Conservation (phyloP, 2,113 vertebrate species). For the Turnix velox region DNA sequence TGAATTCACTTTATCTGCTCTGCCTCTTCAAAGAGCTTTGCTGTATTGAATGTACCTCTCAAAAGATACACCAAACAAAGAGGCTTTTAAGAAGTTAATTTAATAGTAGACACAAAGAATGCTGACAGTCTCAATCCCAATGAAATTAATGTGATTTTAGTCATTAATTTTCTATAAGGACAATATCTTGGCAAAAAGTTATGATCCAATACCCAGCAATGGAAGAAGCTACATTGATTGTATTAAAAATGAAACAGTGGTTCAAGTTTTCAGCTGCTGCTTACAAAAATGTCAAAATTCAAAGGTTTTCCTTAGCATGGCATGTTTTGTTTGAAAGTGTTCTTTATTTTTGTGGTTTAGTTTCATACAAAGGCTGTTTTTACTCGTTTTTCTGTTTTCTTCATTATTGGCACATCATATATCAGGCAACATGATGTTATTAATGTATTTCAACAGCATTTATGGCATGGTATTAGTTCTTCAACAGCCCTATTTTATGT, state of each 20-base stretch:
- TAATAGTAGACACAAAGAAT: background rate
- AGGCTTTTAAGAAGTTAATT: background rate
- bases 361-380: background rate
- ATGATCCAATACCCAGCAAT: background rate
- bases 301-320: background rate
- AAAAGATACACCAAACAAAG: background rate
- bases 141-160: background rate
- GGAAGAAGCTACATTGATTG: background rate
- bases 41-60: background rate
- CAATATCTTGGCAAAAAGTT: background rate
- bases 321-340: background rate
- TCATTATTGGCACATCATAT: background rate
- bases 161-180: background rate
- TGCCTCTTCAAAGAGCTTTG: background rate
- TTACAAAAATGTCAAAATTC: background rate
- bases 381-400: background rate
- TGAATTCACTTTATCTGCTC: background rate
- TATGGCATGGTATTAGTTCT: background rate
- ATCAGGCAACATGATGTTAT: background rate
- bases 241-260: background rate
- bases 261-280: background rate
- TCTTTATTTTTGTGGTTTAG: background rate
- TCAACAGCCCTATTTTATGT: accelerated
- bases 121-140: background rate
- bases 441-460: background rate